Base-by-base conservation (phyloP, 2,113 vertebrate genomes). In the Eonycteris spelaea region DNA sequence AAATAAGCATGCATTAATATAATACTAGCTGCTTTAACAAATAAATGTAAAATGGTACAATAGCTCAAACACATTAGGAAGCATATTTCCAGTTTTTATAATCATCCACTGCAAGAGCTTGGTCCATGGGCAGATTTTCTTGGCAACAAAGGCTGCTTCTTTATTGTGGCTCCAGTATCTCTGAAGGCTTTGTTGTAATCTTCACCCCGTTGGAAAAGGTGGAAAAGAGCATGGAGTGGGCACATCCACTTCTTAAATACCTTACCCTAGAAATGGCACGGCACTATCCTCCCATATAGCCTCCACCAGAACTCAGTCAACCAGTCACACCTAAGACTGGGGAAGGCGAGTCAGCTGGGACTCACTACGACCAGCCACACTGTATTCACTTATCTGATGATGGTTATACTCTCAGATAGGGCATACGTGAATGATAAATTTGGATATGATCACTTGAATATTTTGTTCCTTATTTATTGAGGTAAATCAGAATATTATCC, bases 291-390 rank as follows among this genome's bases (percentile, higher is more conserved):
- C 30, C 79, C 24, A 16, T 6, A 9, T 4, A 38, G 59, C 6
- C 33, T 57, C n/a, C 5, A 12, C 10, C 6, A 51, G 38, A 70
- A 40, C 35, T n/a, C 73, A 33, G 21, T 14, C 22, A 18, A 59
- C 73, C 15, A 28, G 55, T 40, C 63, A 51, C 55, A n/a, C 12
- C 28, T 75, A 48, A 71, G 33, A 63, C 10, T 6, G 7, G 22
- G 5, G 9, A 61, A 8, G 7, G 12, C 0, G 0, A 10, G 7
- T 45, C 33, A 63, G 26, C 30, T 75, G 5, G 45, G 4, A 0
- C 16, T 38, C 2, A 14, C 26, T 19, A 30, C 15, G 61, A 51
- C 30, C 70, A 55, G 21, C 30, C 82, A 16, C 6, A 33, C 16
- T 4, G 7, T 30, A 35, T 33, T 71, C 19, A 3, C 26, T 35